Evolutionary conservation across 2,888 invertebrate genomes (phyloP).

Genomic region (Lasioglossum oenotherae): DNA sequence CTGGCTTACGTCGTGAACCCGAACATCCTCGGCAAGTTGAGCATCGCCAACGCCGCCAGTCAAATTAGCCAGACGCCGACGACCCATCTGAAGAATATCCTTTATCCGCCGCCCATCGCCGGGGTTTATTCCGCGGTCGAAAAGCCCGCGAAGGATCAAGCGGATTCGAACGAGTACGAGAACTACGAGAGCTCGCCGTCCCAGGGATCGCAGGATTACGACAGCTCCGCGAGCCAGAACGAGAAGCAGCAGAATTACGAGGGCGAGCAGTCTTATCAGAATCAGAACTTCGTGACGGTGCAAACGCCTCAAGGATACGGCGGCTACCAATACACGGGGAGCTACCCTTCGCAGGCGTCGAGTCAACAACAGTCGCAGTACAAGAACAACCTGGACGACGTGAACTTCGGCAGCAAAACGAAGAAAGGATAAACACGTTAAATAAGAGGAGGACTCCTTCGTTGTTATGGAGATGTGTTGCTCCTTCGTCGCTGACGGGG

Average conservation of each 20-base stretch:
- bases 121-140: slow-evolving; percentile 74
- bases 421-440: slow-evolving; percentile 61
- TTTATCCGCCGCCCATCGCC: slow-evolving; percentile 64
- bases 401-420: slow-evolving; percentile 74
- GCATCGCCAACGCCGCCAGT: slow-evolving; percentile 53
- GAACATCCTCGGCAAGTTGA: slow-evolving; percentile 62
- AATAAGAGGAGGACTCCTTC: neutral
- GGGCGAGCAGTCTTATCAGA: slow-evolving; percentile 69
- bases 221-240: slow-evolving; percentile 36
- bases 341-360: slow-evolving; percentile 69
- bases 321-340: slow-evolving; percentile 76
- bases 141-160: slow-evolving; percentile 60
- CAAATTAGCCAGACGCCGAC: slow-evolving; percentile 52
- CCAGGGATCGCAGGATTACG: slow-evolving; percentile 62
- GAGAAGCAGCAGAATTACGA: slow-evolving; percentile 67
- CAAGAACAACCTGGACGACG: slow-evolving; percentile 72
- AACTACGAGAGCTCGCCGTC: slow-evolving; percentile 70
- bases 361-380: slow-evolving; percentile 61
- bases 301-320: slow-evolving; percentile 72
- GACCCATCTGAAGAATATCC: slow-evolving; percentile 59
- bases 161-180: slow-evolving; percentile 71
- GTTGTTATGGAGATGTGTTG: neutral
- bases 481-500: slow-evolving; percentile 7
- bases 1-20: slow-evolving; percentile 77
- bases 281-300: slow-evolving; percentile 70